These are phyloP conservation scores for Prolemur simus DNA, from an alignment of 2,113 vertebrate genomes.

Conservation along the genomic window DNA sequence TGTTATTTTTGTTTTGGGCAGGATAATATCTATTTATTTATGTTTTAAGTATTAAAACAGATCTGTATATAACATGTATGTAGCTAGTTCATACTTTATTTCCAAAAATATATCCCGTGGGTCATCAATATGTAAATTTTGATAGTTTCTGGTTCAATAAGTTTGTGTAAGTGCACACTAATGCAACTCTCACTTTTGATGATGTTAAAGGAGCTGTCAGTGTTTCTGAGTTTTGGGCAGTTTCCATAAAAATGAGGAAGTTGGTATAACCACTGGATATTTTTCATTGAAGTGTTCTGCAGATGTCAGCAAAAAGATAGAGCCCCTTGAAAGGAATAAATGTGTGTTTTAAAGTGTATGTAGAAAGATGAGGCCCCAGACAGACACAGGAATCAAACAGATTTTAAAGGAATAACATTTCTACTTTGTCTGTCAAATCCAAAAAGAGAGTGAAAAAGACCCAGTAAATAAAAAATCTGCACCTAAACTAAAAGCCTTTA, in stretches of 20 bases:
- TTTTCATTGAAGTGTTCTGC: not conserved
- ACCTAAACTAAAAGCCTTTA: conserved; percentile 6
- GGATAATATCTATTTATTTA: not conserved
- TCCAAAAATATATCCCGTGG: not conserved
- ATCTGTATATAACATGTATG: not conserved
- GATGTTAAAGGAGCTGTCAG: not conserved
- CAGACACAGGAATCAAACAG: not conserved
- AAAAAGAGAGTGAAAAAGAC: conserved; percentile 16
- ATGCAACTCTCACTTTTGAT: not conserved
- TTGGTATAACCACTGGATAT: not conserved
- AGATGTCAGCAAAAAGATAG: not conserved
- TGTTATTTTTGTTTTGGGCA: not conserved
- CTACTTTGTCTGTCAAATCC: not conserved
- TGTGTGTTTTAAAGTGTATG: not conserved
- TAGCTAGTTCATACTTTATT: not conserved
- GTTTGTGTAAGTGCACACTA: not conserved
- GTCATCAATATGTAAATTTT: not conserved
- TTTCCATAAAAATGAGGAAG: not conserved
- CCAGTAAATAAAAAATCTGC: not conserved
- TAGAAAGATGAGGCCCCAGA: not conserved
- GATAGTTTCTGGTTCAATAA: not conserved
- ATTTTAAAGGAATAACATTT: conserved; percentile 40
- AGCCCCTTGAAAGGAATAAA: conserved; percentile 26
- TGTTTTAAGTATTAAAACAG: not conserved
- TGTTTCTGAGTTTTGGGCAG: conserved; percentile 16